Conservation (phyloP, 2,797 vertebrate species). For the Eidolon dupreanum region DNA sequence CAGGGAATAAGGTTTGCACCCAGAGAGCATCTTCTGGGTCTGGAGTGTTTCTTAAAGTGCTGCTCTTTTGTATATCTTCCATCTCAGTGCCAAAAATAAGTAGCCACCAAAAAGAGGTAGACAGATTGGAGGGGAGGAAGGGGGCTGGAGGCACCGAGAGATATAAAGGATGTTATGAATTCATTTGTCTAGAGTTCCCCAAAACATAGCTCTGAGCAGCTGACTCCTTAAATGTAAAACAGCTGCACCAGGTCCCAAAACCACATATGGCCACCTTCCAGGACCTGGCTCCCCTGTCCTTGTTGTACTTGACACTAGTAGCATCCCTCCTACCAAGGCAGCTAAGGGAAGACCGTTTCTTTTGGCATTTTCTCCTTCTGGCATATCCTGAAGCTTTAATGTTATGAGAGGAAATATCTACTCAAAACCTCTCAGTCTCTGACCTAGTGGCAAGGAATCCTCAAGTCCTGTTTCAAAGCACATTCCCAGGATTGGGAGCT, state of each 20-base stretch:
- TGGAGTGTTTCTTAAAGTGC: neutral
- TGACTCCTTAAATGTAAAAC: conserved; percentile 79
- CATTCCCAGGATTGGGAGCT: neutral
- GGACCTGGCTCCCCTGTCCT: conserved; percentile 62
- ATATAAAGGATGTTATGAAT: neutral
- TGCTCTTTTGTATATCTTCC: neutral
- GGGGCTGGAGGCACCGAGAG: neutral
- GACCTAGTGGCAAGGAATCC: neutral
- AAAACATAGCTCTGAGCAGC: conserved; percentile 41
- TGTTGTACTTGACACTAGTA: conserved; percentile 65
- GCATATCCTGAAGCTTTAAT: neutral
- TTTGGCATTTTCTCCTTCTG: neutral
- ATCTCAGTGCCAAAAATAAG: neutral
- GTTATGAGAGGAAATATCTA: conserved; percentile 48
- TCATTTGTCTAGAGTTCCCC: conserved; percentile 39
- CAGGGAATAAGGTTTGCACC: neutral
- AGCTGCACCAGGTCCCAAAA: conserved; percentile 68
- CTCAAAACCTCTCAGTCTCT: neutral
- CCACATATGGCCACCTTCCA: conserved; percentile 71
- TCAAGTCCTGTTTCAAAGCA: neutral
- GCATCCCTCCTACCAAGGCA: conserved; percentile 40
- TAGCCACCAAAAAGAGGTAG: neutral
- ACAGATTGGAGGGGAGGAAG: neutral
- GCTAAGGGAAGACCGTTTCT: neutral
- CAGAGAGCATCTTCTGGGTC: neutral